A percentile compares a stretch with the other conserved stretches of the same genome.
These are phyloP conservation scores for Drosophila melanosoma DNA, from an alignment of 2,888 invertebrate species.

Conservation along the genomic window DNA sequence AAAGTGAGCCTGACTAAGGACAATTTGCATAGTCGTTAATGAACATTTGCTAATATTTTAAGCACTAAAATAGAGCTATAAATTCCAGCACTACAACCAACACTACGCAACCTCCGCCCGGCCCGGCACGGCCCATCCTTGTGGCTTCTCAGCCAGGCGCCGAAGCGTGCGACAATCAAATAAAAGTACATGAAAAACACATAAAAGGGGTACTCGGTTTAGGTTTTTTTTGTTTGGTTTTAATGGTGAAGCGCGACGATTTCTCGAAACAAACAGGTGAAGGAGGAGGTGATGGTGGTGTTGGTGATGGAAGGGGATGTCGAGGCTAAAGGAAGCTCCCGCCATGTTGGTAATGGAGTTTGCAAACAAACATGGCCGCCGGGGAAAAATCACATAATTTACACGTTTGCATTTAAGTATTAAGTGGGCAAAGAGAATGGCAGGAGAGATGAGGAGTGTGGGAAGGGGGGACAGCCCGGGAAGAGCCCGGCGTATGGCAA, in stretches of 20 bases:
- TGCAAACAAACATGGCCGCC: constrained; percentile 81
- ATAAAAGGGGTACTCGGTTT: constrained; percentile 70
- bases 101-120: background rate
- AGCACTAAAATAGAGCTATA: constrained; percentile 74
- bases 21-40: constrained; percentile 79
- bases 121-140: background rate
- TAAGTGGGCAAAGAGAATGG: constrained; percentile 65
- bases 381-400: constrained; percentile 81
- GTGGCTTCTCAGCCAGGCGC: constrained; percentile 38
- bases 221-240: constrained; percentile 42
- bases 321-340: constrained; percentile 59
- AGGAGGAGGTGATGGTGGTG: constrained; percentile 1
- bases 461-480: too few species aligned
- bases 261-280: constrained; percentile 76
- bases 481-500: constrained; percentile 34
- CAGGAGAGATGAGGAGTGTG: background rate
- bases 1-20: constrained; percentile 60
- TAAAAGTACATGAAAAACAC: constrained; percentile 80
- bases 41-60: constrained; percentile 80
- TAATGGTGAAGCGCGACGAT: constrained; percentile 76
- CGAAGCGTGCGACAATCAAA: constrained; percentile 79
- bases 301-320: background rate
- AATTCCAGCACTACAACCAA: constrained; percentile 38
- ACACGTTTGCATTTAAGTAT: constrained; percentile 80
- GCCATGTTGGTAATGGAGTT: constrained; percentile 80